Evolutionary conservation across 2,113 vertebrate genomes (phyloP).

Genomic region (Silurus glanis): DNA sequence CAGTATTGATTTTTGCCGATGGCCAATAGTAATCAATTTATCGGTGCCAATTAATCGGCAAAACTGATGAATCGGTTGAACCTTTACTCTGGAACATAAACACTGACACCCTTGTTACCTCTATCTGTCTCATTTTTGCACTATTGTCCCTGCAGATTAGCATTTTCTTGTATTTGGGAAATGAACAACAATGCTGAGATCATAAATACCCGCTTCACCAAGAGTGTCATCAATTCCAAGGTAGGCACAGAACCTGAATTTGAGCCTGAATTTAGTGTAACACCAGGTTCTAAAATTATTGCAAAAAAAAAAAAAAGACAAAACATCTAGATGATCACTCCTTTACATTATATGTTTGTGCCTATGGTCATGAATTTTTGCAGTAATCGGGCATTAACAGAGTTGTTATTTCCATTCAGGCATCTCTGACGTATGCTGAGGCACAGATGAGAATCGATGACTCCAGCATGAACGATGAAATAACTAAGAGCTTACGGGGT

Average conservation of each 20-base stretch:
- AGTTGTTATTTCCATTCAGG: constrained; percentile 67
- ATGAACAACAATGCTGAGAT: constrained; percentile 88
- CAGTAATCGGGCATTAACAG: not conserved
- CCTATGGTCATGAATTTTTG: not conserved
- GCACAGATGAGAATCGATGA: constrained; percentile 98
- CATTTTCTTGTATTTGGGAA: constrained; percentile 99
- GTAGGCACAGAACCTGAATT: constrained; percentile 62
- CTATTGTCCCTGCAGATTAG: constrained; percentile 71
- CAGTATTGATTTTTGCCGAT: no score
- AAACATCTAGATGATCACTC: not conserved
- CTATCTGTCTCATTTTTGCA: not conserved
- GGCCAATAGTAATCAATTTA: no score
- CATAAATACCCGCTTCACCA: constrained; percentile 87
- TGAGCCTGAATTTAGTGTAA: not conserved
- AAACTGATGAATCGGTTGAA: no score
- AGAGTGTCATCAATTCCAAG: constrained; percentile 96
- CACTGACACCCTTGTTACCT: not conserved
- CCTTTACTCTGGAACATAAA: not conserved
- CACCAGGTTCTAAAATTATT: not conserved
- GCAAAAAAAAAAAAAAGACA: not conserved
- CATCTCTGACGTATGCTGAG: constrained; percentile 94
- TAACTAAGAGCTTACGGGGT: constrained; percentile 84
- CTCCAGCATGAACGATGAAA: constrained; percentile 80
- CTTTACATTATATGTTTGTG: not conserved
- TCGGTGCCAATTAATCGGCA: no score